Evolutionary conservation across 2,113 vertebrate species (phyloP).

Genomic region (Columba janthina): DNA sequence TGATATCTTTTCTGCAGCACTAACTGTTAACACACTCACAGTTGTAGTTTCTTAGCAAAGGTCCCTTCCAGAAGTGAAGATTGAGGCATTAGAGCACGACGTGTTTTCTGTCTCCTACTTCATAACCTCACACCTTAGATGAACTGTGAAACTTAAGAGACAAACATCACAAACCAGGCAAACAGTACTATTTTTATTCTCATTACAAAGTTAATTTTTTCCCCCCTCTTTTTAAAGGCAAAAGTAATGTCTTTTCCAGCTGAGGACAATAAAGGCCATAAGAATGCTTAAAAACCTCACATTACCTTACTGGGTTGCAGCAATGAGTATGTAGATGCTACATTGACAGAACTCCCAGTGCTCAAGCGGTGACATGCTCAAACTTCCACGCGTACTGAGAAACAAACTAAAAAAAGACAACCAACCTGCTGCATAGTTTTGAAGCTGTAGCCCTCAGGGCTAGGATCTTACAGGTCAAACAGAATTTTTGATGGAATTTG

Average conservation of each 20-base stretch:
- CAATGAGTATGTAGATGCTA: background rate
- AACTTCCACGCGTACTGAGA: background rate
- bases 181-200: conserved; percentile 46
- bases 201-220: background rate
- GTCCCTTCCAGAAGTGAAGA: conserved; percentile 31
- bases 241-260: background rate
- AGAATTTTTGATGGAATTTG: conserved; percentile 16
- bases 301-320: background rate
- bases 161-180: conserved; percentile 40
- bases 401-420: background rate
- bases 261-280: background rate
- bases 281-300: background rate
- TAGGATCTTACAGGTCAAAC: background rate
- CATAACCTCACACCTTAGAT: conserved; percentile 35
- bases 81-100: background rate
- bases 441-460: background rate
- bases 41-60: background rate
- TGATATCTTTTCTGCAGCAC: background rate
- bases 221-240: conserved; percentile 33
- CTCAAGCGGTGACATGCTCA: background rate
- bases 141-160: conserved; percentile 45
- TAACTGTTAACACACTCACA: background rate
- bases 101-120: background rate
- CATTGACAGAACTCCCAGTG: background rate
- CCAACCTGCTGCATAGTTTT: background rate